phyloP scores from a whole-genome alignment of 2,797 vertebrate genomes.

The Crypturellus tataupa region DNA sequence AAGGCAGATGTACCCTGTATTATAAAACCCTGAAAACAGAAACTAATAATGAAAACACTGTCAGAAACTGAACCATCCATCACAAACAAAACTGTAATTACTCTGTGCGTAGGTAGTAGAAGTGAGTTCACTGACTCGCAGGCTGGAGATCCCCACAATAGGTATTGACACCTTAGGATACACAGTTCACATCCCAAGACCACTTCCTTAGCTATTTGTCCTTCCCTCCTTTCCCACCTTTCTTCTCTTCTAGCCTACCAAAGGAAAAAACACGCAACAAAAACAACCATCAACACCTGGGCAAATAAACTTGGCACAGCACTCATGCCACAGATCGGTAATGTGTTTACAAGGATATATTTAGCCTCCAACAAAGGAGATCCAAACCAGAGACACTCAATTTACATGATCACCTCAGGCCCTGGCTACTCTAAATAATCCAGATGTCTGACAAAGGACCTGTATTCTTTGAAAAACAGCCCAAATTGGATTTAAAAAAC shows the following conservation, averaged over 20 bases:
- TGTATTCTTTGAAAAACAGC: background rate
- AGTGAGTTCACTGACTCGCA: background rate
- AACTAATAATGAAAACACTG: background rate
- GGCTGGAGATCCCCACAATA: background rate
- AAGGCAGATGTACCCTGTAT: background rate
- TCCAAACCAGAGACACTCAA: conserved; percentile 16
- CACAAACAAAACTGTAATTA: background rate
- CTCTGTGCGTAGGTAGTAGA: background rate
- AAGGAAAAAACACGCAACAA: background rate
- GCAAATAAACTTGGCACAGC: background rate
- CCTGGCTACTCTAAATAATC: background rate
- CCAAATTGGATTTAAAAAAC: conserved; percentile 10
- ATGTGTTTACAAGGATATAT: background rate
- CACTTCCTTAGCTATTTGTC: background rate
- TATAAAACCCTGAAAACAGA: conserved; percentile 12
- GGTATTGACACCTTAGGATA: background rate
- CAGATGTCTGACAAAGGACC: background rate
- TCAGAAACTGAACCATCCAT: background rate
- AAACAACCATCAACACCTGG: background rate
- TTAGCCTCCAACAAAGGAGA: background rate
- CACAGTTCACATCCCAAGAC: background rate
- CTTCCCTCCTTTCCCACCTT: background rate
- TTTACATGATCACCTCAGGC: background rate
- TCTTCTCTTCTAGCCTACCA: background rate
- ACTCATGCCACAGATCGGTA: background rate